Evolutionary conservation across 2,797 vertebrate genomes (phyloP), one percentile per base, ranked within the genome.

Genomic region (Takifugu ocellatus): DNA sequence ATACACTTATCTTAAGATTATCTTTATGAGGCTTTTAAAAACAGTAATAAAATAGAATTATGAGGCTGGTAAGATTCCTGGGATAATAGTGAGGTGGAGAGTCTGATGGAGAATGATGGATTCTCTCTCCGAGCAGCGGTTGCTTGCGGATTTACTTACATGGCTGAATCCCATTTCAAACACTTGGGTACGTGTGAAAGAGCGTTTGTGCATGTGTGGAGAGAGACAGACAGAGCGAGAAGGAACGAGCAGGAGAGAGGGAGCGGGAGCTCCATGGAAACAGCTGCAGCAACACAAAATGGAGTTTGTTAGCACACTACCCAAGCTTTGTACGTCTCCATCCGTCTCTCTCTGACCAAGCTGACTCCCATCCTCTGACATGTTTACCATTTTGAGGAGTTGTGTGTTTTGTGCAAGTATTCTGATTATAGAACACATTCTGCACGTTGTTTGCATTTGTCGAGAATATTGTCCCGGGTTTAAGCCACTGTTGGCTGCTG

Each of bases 251-350:
- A 8, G 60, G 59, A 68, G 62, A 78, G 58, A 65, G 62, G 43
- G 65, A 75, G 77, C 83, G 79, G 29, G 63, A 84, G 85, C 85
- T 82, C 85, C 86, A 89, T 89, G 85, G 84, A 84, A 89, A 88
- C 88, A 77, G 84, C 81, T 85, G 81, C 82, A 82, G 84, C 72
- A 76, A 87, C 81, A 84, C 81, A 88, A 89, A 88, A 88, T 88
- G 82, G 86, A 86, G 87, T 82, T 87, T 82, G 84, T 87, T 88
- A 86, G 78, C 72, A 74, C 75, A 72, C 79, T 73, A 76, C 67
- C 65, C 57, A 25, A 67, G 80, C 83, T 85, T 81, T 87, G 68
- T 74, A 80, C 74, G 65, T 77, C 77, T 85, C 77, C 69, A 75
- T 83, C 79, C 70, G 72, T 81, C 77, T 77, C 77, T 77, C 64